A percentile compares a stretch with the other conserved stretches of the same genome.
These are phyloP conservation scores for Ochropacha duplaris DNA, from an alignment of 2,888 invertebrate species.

Conservation along the genomic window DNA sequence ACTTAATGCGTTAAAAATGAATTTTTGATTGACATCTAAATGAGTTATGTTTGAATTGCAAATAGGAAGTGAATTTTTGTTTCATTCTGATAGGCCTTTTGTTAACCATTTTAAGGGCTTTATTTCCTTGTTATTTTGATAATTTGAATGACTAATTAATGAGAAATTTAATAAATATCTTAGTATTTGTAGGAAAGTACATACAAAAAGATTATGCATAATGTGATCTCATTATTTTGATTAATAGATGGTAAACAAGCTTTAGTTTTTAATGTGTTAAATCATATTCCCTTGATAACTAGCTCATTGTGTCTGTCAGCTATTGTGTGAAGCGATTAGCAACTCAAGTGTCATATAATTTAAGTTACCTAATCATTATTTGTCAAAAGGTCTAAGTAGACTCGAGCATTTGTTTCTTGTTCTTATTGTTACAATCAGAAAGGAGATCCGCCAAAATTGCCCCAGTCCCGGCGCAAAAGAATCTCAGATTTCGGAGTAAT, in stretches of 20 bases:
- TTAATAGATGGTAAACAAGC: background rate
- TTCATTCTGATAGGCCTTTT: background rate
- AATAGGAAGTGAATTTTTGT: background rate
- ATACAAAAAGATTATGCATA: too few relatives aligned
- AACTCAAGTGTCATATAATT: constrained; percentile 3
- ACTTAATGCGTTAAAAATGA: background rate
- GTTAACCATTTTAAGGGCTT: background rate
- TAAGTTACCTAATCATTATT: constrained; percentile 21
- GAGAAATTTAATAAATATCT: too few relatives aligned
- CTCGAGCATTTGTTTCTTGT: background rate
- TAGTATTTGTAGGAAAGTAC: too few relatives aligned
- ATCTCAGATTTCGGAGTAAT: too few relatives aligned
- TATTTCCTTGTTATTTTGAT: background rate
- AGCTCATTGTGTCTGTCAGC: constrained; percentile 2
- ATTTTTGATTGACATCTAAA: background rate
- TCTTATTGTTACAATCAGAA: too few relatives aligned
- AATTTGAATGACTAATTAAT: too few relatives aligned
- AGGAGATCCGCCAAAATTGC: too few relatives aligned
- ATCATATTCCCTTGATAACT: constrained; percentile 1
- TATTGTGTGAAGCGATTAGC: constrained; percentile 6
- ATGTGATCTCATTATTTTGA: background rate
- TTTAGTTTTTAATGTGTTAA: background rate
- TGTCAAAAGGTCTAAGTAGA: constrained; percentile 3
- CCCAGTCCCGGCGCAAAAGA: too few relatives aligned
- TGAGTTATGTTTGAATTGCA: background rate